phyloP scores from a whole-genome alignment of 2,888 invertebrate genomes.

The Pachydiplax longipennis region DNA sequence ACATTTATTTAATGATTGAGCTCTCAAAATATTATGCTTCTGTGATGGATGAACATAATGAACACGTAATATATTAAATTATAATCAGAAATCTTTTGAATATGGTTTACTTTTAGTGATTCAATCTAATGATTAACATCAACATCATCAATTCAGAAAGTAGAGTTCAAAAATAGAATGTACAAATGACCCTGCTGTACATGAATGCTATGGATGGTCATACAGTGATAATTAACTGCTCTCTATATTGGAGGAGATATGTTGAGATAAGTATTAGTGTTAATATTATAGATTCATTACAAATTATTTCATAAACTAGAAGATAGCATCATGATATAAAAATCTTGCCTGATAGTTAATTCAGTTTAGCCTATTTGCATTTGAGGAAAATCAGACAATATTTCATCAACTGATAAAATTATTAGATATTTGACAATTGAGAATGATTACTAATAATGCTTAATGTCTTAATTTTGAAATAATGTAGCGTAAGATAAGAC shows the following conservation, averaged over 20 bases:
- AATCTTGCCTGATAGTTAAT: too few species aligned
- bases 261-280: neutral
- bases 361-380: too few species aligned
- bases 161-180: too few species aligned
- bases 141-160: too few species aligned
- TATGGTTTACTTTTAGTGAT: too few species aligned
- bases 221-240: neutral
- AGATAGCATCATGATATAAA: neutral
- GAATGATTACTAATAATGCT: neutral
- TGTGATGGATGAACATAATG: too few species aligned
- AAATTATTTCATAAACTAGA: neutral
- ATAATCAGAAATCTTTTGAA: too few species aligned
- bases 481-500: neutral
- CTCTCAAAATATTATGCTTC: too few species aligned
- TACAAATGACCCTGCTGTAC: neutral
- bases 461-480: neutral
- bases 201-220: neutral
- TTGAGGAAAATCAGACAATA: neutral
- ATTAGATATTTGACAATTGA: neutral
- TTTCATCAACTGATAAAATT: neutral
- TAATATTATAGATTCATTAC: neutral
- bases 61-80: too few species aligned
- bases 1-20: too few species aligned
- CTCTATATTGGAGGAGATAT: neutral
- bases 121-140: too few species aligned